These are phyloP conservation scores for Lasioglossum figueresi DNA, from an alignment of 2,888 invertebrate species.

Conservation along the genomic window DNA sequence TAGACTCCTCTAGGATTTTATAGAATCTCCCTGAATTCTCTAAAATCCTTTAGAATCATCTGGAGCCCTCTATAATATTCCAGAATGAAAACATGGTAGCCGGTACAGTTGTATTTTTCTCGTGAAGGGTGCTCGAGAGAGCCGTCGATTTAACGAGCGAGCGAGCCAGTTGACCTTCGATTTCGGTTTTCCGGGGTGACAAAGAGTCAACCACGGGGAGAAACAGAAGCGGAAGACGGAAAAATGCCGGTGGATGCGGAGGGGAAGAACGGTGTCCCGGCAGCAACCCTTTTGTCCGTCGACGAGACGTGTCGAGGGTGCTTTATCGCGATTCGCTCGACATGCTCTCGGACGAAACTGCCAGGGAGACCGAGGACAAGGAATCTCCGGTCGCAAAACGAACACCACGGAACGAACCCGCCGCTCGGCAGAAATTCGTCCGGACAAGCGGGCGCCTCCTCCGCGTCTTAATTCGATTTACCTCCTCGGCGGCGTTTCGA, in stretches of 20 bases:
- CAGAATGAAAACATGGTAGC: neutral
- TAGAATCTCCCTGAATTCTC: neutral
- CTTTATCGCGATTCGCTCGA: slow-evolving; percentile 67
- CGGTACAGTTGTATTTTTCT: neutral
- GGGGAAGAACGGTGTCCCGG: neutral
- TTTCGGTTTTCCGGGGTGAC: slow-evolving; percentile 3
- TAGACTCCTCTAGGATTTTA: no score
- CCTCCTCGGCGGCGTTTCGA: neutral
- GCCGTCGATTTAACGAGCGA: slow-evolving; percentile 8
- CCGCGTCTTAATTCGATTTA: slow-evolving; percentile 41
- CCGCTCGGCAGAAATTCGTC: slow-evolving; percentile 20
- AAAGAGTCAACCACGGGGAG: no score
- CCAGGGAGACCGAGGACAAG: slow-evolving; percentile 10
- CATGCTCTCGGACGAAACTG: slow-evolving; percentile 34
- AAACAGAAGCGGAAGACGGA: neutral
- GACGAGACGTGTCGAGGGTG: slow-evolving; percentile 69
- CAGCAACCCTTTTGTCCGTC: slow-evolving; percentile 57
- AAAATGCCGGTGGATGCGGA: slow-evolving; percentile 7
- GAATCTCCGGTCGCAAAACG: neutral
- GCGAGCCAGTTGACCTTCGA: slow-evolving; percentile 27
- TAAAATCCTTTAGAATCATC: neutral
- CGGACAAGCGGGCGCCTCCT: slow-evolving; percentile 2
- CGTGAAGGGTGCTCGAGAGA: neutral
- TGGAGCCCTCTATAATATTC: neutral
- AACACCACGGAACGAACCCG: neutral